Evolutionary conservation across 2,888 invertebrate genomes (phyloP).

Genomic region (Gnatocerus cornutus): DNA sequence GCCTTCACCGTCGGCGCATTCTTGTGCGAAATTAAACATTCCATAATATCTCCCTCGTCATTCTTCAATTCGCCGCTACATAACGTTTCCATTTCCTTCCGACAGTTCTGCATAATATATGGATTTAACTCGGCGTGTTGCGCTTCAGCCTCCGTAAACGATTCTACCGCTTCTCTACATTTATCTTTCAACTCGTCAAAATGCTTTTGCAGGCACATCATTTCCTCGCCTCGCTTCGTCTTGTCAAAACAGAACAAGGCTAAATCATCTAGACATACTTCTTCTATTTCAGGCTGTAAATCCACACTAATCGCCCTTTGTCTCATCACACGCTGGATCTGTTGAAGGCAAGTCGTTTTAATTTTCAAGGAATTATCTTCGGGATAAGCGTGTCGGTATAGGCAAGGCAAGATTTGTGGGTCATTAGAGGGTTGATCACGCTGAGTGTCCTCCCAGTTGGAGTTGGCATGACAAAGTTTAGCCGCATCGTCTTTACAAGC

Average conservation of each 20-base stretch:
- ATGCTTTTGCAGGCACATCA: constrained; percentile 92
- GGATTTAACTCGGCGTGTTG: constrained; percentile 93
- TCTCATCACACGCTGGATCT: constrained; percentile 93
- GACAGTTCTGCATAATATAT: constrained; percentile 87
- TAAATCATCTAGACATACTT: constrained; percentile 90
- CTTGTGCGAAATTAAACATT: constrained; percentile 94
- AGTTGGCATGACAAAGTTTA: constrained; percentile 85
- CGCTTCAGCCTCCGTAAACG: constrained; percentile 92
- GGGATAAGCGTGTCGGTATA: constrained; percentile 83
- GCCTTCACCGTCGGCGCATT: constrained; percentile 87
- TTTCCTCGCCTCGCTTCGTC: constrained; percentile 92
- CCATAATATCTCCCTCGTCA: constrained; percentile 93
- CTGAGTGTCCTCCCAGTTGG: constrained; percentile 79
- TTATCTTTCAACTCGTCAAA: constrained; percentile 78
- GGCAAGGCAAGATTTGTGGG: constrained; percentile 90
- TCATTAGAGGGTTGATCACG: constrained; percentile 84
- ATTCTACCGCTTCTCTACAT: constrained; percentile 85
- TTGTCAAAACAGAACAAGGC: constrained; percentile 88
- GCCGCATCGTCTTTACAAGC: constrained; percentile 92
- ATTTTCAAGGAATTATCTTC: constrained; percentile 70
- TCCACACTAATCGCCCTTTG: constrained; percentile 94
- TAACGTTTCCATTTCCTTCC: constrained; percentile 83
- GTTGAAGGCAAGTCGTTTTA: constrained; percentile 78
- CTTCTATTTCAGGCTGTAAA: constrained; percentile 95
- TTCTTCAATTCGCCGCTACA: constrained; percentile 82